Evolutionary conservation across 2,797 vertebrate genomes (phyloP).

Genomic region (Gymnoscopelus microlampas): DNA sequence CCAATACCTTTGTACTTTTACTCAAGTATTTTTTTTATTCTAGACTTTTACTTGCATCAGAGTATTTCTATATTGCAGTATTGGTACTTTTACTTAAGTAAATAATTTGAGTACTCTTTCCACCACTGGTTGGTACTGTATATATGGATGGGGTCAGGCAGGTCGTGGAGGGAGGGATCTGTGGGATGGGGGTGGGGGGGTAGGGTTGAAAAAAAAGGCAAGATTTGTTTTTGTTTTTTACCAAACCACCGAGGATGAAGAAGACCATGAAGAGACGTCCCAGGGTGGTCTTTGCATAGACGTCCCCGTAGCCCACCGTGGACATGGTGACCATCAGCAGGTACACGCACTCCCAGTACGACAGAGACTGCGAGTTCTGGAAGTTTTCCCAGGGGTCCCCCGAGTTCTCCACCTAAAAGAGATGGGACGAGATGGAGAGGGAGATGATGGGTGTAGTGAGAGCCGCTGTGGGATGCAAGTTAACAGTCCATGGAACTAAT

Average conservation of each 20-base stretch:
- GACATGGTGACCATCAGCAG: constrained; percentile 95
- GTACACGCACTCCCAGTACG: constrained; percentile 94
- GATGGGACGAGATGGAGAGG: neutral
- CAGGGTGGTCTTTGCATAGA: constrained; percentile 93
- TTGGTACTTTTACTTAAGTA: no score
- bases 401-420: constrained; percentile 92
- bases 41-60: no score
- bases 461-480: no score
- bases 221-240: constrained; percentile 75
- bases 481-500: no score
- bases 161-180: constrained; percentile 44
- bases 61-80: no score
- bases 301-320: constrained; percentile 92
- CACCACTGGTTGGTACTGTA: no score
- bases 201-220: constrained; percentile 20
- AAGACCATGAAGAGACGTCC: constrained; percentile 96
- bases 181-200: constrained; percentile 32
- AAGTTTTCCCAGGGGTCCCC: constrained; percentile 96
- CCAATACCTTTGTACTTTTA: no score
- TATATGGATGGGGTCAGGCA: constrained; percentile 51
- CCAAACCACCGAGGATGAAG: constrained; percentile 95
- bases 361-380: constrained; percentile 93
- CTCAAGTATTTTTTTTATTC: no score
- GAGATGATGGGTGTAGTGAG: no score
- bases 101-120: no score